Base-by-base conservation (phyloP, 2,797 vertebrate species). In the Intellagama lesueurii region DNA sequence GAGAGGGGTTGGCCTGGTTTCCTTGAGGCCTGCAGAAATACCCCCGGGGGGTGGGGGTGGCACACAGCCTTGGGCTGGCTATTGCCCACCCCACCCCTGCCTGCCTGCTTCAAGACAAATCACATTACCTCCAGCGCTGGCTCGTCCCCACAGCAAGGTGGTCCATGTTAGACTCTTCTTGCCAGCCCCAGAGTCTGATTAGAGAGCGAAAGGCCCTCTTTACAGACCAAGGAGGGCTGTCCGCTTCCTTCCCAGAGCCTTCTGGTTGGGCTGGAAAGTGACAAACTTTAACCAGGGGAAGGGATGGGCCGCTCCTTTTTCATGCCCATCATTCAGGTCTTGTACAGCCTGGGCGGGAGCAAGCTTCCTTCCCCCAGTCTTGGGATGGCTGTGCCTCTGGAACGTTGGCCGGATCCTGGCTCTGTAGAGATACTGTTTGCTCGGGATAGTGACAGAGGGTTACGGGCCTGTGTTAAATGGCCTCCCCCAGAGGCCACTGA, bases 321-420 rank as follows among this genome's bases (percentile, higher is more conserved):
- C 19, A 7, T 5, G 7, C 2, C 76, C 1, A 5, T 16, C 1
- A 0, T 2, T 0, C 5, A 35, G 32, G 76, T 90, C n/a, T 0
- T 69, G 12, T 75, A 4, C 91, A 69, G 44, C 17, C 14, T 78
- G 12, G 32, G 24, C 47, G 47, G 30, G 4, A 35, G 2, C 0
- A 4, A 70, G 0, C 19, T n/a, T 35, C 76, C 26, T 35, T 32
- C 52, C 12, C 49, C 5, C 1, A 7, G 60, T 26, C 40, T 12
- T 5, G 4, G 30, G 1, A 32, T 78, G 44, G 72, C 76, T 7
- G 69, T 73, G 49, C 87, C 19, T 16, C 72, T 16, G 44, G 30
- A 66, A 76, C 0, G 0, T 76, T 9, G 1, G 49, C 2, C n/a
- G 35, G n/a, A 35, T 22, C 44, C 9, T 7, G 89, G 73, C 5